A percentile compares a stretch with the other conserved stretches of the same genome.
Evolutionary conservation across 2,797 vertebrate species (phyloP).

Genomic region (Paratrypauchen microcephalus): DNA sequence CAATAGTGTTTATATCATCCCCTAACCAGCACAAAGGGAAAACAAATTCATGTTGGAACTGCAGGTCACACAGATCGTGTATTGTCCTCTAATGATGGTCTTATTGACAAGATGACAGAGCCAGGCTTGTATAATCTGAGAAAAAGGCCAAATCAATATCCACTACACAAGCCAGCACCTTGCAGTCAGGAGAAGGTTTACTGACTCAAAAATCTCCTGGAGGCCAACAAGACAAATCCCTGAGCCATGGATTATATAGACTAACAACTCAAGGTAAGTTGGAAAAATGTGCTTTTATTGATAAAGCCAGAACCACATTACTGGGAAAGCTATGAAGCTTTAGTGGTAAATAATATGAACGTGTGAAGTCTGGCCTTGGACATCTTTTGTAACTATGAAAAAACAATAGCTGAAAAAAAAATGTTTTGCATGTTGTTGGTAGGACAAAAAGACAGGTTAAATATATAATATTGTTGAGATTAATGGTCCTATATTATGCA

Average conservation of each 20-base stretch:
- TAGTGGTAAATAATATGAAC: not conserved
- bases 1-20: conserved; percentile 14
- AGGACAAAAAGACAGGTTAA: too few species aligned
- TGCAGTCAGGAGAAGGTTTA: conserved; percentile 44
- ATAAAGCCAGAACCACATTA: not conserved
- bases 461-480: too few species aligned
- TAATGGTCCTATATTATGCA: too few species aligned
- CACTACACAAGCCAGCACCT: conserved; percentile 39
- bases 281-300: not conserved
- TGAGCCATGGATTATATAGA: conserved; percentile 40
- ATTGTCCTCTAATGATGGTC: conserved; percentile 44
- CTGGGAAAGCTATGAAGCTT: not conserved
- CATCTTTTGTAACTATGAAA: too few species aligned
- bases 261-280: not conserved
- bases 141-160: conserved; percentile 63
- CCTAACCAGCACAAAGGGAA: conserved; percentile 21
- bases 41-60: conserved; percentile 40
- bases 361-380: too few species aligned
- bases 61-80: conserved; percentile 45
- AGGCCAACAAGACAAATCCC: conserved; percentile 51
- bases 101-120: conserved; percentile 52
- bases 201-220: conserved; percentile 40
- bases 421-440: too few species aligned
- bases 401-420: too few species aligned
- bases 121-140: conserved; percentile 56